Conservation (phyloP, 2,888 invertebrate genomes). For the Torymus tubicola region DNA sequence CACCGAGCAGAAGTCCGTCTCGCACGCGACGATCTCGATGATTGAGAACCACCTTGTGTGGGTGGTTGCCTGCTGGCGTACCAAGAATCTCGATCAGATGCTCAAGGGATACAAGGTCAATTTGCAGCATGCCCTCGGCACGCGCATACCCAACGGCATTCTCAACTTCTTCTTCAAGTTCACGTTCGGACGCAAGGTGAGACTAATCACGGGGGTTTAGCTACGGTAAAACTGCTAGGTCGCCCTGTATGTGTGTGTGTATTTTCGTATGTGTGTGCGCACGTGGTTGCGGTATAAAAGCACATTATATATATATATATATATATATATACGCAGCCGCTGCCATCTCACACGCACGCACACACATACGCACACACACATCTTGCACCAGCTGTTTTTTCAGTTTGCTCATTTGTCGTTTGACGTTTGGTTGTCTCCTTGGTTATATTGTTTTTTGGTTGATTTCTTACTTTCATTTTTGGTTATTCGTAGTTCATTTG, state of each 20-base stretch:
- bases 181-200: slow-evolving; percentile 90
- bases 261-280: no score
- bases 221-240: no score
- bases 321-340: no score
- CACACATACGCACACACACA: no score
- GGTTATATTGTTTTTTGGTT: background rate
- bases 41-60: slow-evolving; percentile 95
- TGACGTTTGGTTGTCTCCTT: no score
- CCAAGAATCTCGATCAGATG: slow-evolving; percentile 90
- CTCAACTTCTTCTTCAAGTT: slow-evolving; percentile 94
- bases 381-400: no score
- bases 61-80: slow-evolving; percentile 95
- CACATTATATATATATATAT: no score
- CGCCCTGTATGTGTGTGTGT: no score
- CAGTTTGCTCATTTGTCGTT: no score
- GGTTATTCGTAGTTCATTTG: background rate
- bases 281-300: no score
- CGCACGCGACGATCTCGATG: slow-evolving; percentile 96
- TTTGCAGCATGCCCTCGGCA: slow-evolving; percentile 91
- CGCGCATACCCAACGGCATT: slow-evolving; percentile 90
- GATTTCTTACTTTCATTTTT: background rate
- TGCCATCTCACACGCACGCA: no score
- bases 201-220: slow-evolving; percentile 50
- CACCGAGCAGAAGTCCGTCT: slow-evolving; percentile 90
- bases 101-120: slow-evolving; percentile 95